Conservation (phyloP, 2,113 vertebrate genomes). For the Cebus imitator region DNA sequence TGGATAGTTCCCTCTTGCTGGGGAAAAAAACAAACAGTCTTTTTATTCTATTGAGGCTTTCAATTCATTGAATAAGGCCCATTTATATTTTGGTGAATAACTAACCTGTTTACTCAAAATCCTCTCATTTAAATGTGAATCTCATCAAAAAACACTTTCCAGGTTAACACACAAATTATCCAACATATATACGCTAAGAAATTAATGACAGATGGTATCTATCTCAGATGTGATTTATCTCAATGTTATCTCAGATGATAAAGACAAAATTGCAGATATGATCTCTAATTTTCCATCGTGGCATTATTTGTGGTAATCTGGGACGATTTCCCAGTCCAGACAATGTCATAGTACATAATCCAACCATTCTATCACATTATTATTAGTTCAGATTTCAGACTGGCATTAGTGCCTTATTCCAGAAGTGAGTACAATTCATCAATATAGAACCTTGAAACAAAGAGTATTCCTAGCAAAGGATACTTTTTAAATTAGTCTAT, state of each 20-base stretch:
- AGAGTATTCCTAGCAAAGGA: background rate
- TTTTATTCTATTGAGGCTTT: background rate
- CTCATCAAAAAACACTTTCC: background rate
- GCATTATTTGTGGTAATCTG: background rate
- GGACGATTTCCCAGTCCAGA: background rate
- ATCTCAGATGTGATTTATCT: background rate
- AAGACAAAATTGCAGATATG: background rate
- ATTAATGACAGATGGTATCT: background rate
- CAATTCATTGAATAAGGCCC: background rate
- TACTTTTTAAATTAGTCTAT: background rate
- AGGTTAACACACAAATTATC: background rate
- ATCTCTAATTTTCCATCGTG: background rate
- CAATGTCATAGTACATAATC: background rate
- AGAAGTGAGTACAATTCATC: background rate
- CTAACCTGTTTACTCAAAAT: background rate
- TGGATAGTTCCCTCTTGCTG: background rate
- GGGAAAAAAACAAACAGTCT: background rate
- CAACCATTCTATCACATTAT: background rate
- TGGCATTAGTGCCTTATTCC: background rate
- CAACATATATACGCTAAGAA: background rate
- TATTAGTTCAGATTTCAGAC: background rate
- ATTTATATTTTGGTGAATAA: background rate
- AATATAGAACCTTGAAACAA: background rate
- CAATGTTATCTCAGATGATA: background rate
- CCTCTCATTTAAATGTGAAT: background rate